Conservation (phyloP, 2,797 vertebrate genomes). For the Eidolon dupreanum region DNA sequence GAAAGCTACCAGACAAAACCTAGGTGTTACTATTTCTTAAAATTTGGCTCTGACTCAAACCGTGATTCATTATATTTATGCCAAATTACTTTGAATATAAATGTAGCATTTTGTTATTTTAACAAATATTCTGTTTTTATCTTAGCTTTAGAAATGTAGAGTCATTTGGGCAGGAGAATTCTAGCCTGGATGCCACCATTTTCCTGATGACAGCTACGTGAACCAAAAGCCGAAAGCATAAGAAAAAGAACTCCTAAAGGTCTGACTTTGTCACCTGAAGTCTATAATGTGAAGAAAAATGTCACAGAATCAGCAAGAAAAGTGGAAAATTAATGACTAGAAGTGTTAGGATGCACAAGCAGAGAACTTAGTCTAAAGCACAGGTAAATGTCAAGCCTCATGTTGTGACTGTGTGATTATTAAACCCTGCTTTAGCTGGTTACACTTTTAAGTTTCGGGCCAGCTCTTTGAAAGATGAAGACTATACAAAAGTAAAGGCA, state of each 20-base stretch:
- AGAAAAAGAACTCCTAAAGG: background rate
- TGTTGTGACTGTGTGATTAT: background rate
- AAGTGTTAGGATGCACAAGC: background rate
- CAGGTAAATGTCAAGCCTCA: background rate
- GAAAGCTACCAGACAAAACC: conserved; percentile 23
- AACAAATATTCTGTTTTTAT: conserved; percentile 45
- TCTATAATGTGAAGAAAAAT: background rate
- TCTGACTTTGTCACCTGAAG: background rate
- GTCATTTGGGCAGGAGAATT: background rate
- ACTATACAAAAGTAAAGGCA: background rate
- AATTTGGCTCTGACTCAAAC: background rate
- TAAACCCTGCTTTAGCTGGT: background rate
- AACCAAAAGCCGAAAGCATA: background rate
- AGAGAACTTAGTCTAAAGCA: background rate
- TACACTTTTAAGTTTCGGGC: background rate
- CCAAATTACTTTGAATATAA: conserved; percentile 11
- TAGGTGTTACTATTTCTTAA: conserved; percentile 29
- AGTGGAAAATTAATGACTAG: background rate
- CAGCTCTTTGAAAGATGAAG: background rate
- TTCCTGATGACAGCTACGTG: background rate
- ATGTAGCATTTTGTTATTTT: conserved; percentile 41
- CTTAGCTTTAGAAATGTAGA: conserved; percentile 32
- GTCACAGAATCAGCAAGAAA: background rate
- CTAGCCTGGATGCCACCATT: background rate
- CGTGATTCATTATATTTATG: conserved; percentile 23